Percentiles rank a stretch among this genome's conserved stretches.
Conservation (phyloP, 53 echinoderm and acorn worm genomes). For the Echinometra lucunter region DNA sequence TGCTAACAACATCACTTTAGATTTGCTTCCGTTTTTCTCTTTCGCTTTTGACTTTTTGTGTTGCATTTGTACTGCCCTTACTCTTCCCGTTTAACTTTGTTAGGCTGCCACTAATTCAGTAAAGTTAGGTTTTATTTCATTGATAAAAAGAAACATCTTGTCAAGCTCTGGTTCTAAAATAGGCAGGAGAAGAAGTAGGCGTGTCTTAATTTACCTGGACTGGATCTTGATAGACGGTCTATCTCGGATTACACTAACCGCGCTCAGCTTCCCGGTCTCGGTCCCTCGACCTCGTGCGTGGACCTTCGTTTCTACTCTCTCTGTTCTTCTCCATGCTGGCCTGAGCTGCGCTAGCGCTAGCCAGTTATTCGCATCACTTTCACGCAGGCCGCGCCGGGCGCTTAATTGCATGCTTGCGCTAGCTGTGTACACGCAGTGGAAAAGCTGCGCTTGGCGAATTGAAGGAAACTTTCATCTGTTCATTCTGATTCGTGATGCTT, state of each 20-base stretch:
- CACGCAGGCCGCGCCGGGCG: background rate
- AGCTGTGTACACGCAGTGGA: too few species aligned
- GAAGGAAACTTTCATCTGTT: background rate
- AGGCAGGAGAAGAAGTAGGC: background rate
- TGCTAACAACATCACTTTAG: too few species aligned
- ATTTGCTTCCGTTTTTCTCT: too few species aligned
- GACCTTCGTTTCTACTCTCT: background rate
- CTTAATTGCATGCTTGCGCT: too few species aligned
- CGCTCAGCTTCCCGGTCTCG: background rate
- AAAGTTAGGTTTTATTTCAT: too few species aligned
- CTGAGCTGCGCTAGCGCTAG: background rate
- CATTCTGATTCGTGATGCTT: constrained; percentile 16
- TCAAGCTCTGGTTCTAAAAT: background rate
- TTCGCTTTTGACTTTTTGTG: too few species aligned
- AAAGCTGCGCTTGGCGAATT: too few species aligned
- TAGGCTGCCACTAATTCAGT: too few species aligned
- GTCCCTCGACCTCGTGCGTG: too few species aligned
- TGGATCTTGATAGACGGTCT: background rate
- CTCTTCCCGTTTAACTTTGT: too few species aligned
- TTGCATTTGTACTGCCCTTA: too few species aligned
- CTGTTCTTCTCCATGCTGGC: background rate
- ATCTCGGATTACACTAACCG: background rate
- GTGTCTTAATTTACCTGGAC: background rate
- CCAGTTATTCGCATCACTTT: background rate
- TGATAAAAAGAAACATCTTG: too few species aligned